These are phyloP conservation scores for Epizoanthus fatuus DNA, from an alignment of 92 coral and sea anemone genomes.

Conservation along the genomic window DNA sequence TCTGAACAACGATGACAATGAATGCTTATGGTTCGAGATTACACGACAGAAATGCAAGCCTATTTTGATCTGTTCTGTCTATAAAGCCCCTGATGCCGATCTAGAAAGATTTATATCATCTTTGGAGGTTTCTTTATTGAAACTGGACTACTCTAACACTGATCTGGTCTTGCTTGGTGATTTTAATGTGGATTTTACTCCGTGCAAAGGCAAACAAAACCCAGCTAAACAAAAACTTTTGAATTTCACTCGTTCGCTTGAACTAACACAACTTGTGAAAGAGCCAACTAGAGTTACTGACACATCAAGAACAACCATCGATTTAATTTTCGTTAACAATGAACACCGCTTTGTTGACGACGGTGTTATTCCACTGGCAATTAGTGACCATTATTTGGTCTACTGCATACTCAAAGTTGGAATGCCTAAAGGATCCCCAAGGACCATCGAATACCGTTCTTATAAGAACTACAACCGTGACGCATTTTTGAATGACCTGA, in stretches of 20 bases:
- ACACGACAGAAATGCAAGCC: conserved; percentile 51
- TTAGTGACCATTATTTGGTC: conserved; percentile 47
- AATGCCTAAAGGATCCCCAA: conserved; percentile 41
- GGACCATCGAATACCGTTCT: conserved; percentile 23
- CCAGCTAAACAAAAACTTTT: conserved; percentile 44
- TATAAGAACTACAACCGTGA: conserved; percentile 34
- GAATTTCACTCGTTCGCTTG: conserved; percentile 52
- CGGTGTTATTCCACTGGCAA: conserved; percentile 41
- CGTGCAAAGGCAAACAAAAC: conserved; percentile 24
- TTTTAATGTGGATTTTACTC: conserved; percentile 57
- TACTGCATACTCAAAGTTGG: conserved; percentile 36
- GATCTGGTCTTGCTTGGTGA: conserved; percentile 52
- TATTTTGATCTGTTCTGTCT: conserved; percentile 44
- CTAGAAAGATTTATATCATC: conserved; percentile 47
- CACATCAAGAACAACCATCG: conserved; percentile 36
- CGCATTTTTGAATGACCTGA: conserved; percentile 43
- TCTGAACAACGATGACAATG: conserved; percentile 40
- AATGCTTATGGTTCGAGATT: conserved; percentile 51
- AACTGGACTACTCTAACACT: conserved; percentile 29
- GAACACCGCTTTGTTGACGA: conserved; percentile 45
- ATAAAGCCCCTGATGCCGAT: conserved; percentile 38
- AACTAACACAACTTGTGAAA: conserved; percentile 35
- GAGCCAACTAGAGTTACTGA: conserved; percentile 49
- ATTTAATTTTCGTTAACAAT: conserved; percentile 34
- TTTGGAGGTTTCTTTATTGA: conserved; percentile 31